Conservation (phyloP, 2,797 vertebrate species). For the Poecile montanus region DNA sequence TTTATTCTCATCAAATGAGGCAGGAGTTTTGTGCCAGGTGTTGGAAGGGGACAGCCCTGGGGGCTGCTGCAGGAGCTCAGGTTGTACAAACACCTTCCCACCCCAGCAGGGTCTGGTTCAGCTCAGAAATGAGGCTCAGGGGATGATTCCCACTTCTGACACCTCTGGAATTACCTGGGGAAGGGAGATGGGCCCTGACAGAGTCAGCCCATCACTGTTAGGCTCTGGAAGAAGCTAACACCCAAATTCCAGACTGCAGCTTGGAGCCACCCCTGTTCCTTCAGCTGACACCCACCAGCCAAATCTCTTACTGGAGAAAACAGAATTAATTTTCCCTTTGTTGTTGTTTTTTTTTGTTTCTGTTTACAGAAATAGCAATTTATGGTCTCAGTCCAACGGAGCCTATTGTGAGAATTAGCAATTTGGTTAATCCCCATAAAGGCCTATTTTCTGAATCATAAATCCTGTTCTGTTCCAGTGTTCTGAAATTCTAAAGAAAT, state of each 20-base stretch:
- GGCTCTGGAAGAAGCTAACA: neutral
- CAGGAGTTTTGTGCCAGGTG: neutral
- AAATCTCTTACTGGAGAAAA: neutral
- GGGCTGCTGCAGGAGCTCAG: neutral
- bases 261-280: neutral
- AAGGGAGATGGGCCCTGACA: neutral
- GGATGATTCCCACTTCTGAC: rapidly evolving
- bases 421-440: neutral
- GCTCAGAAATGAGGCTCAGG: neutral
- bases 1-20: neutral
- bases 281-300: neutral
- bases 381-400: neutral
- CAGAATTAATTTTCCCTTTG: neutral
- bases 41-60: neutral
- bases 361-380: neutral
- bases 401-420: neutral
- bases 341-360: neutral
- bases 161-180: neutral
- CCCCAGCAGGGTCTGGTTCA: rapidly evolving
- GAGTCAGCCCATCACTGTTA: rapidly evolving
- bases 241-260: neutral
- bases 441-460: neutral
- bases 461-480: neutral
- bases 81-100: neutral
- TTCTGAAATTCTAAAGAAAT: neutral